Evolutionary conservation across 2,888 invertebrate genomes (phyloP).

Genomic region (Cheilosia variabilis): DNA sequence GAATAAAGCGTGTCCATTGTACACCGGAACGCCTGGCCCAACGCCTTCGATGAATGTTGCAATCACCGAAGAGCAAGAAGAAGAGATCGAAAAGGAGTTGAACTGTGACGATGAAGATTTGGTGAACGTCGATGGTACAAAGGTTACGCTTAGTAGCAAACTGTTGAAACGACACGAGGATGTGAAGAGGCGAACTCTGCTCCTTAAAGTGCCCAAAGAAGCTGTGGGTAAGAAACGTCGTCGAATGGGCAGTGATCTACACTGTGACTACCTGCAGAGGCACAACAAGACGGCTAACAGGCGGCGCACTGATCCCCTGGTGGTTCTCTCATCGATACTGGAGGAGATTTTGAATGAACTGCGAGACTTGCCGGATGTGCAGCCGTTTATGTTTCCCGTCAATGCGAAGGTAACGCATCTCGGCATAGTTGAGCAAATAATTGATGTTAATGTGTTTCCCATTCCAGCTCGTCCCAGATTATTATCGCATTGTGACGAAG

Average conservation of each 20-base stretch:
- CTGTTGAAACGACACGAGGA: slow-evolving; percentile 95
- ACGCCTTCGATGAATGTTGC: slow-evolving; percentile 88
- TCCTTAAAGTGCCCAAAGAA: slow-evolving; percentile 91
- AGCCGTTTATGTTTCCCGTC: slow-evolving; percentile 97
- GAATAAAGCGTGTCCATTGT: slow-evolving; percentile 98
- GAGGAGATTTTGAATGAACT: slow-evolving; percentile 97
- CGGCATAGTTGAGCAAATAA: no score
- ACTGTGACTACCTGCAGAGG: slow-evolving; percentile 95
- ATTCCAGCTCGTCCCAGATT: slow-evolving; percentile 92
- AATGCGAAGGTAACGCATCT: slow-evolving; percentile 89
- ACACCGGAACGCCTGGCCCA: slow-evolving; percentile 88
- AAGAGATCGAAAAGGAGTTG: slow-evolving; percentile 90
- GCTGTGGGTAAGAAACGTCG: slow-evolving; percentile 88
- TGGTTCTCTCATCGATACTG: slow-evolving; percentile 95
- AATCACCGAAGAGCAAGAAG: slow-evolving; percentile 93
- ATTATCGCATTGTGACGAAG: slow-evolving; percentile 94
- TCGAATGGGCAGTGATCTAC: slow-evolving; percentile 87
- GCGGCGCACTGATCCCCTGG: slow-evolving; percentile 97
- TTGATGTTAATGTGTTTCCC: not conserved
- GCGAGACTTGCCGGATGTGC: slow-evolving; percentile 95
- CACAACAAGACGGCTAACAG: slow-evolving; percentile 94
- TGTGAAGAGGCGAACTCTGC: slow-evolving; percentile 90
- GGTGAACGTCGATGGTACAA: slow-evolving; percentile 97
- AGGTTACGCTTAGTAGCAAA: slow-evolving; percentile 94
- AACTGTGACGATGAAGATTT: slow-evolving; percentile 92